Base-by-base conservation (phyloP, 2,113 vertebrate species). In the Reinhardtius hippoglossoides region DNA sequence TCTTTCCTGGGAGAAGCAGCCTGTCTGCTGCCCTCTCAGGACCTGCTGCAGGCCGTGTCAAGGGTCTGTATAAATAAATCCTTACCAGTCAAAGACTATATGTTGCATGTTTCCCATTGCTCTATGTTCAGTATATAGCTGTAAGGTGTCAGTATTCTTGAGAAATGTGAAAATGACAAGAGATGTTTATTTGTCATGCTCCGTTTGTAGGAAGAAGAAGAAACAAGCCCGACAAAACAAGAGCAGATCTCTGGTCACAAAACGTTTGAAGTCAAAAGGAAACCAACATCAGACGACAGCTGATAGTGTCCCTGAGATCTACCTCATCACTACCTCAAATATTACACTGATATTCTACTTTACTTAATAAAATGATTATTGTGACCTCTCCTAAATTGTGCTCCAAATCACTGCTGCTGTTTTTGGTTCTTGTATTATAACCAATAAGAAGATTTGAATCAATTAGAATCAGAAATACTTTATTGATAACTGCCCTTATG, bases 1-100 rank as follows among this genome's bases (percentile, higher is more conserved):
- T 92, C 93, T 0, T 91, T 97, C 62, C 50, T 95, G 67, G 97
- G 95, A 0, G 96, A 98, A 87, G 59, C 94, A 0, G 95, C 93
- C 89, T 97, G 96, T 70, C 90, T 98, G 61, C 48, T 90, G 0
- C 64, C 62, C 0, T 88, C 92, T 0, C 66, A 85, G 2, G 67
- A 78, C 26, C 88, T 97, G 81, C 88, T 96, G 40, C 67, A 93
- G 20, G 78, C 87, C 1, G 93, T 92, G 58, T 57, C 84, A 26
- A 69, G 86, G 86, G 91, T 91, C 62, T 54, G 62, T 68, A 3
- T 14, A 0, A 50, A 62, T 65, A 9, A 18, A 37, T 10, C 16
- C 44, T 9, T 12, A 50, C 31, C 21, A 31, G 31, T 31, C 31
- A 15, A 40, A 35, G n/a, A 8, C n/a, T 26, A 24, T 62, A 13